Evolutionary conservation across 2,888 invertebrate genomes (phyloP).

Genomic region (Drosophila peninsularis): DNA sequence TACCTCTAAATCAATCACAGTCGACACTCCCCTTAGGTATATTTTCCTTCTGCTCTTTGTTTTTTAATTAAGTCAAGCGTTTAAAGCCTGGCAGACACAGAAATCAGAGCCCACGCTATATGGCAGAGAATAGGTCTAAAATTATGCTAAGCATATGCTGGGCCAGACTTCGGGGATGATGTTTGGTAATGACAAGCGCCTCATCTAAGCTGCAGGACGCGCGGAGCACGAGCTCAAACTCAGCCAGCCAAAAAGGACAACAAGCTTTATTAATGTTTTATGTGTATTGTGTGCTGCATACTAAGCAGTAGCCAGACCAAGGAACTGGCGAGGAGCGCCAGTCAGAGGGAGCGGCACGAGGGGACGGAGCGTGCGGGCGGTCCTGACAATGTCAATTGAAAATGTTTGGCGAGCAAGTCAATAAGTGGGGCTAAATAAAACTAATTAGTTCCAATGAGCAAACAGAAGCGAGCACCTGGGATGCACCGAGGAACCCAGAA

Average conservation of each 20-base stretch:
- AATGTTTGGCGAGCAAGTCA: constrained; percentile 61
- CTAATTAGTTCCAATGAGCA: constrained; percentile 78
- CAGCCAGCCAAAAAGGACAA: constrained; percentile 76
- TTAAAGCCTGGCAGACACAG: constrained; percentile 34
- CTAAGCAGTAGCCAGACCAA: constrained; percentile 46
- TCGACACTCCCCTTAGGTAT: background rate
- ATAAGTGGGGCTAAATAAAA: constrained; percentile 71
- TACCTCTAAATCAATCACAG: background rate
- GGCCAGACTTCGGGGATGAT: constrained; percentile 45
- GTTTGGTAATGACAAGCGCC: constrained; percentile 76
- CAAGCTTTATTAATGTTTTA: constrained; percentile 81
- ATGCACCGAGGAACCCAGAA: constrained; percentile 23
- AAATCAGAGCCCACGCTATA: constrained; percentile 52
- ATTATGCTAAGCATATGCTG: constrained; percentile 78
- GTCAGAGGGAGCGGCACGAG: background rate
- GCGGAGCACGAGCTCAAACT: constrained; percentile 29
- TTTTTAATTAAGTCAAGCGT: constrained; percentile 60
- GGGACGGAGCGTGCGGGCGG: constrained; percentile 20
- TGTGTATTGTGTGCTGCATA: constrained; percentile 77
- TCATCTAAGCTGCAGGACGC: constrained; percentile 22
- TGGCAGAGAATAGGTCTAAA: constrained; percentile 50
- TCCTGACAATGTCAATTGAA: constrained; percentile 77
- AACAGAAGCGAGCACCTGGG: constrained; percentile 59
- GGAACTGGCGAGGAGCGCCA: background rate
- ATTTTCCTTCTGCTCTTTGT: constrained; percentile 37